Conservation (phyloP, 2,888 invertebrate genomes). For the Serrognathus titanus region DNA sequence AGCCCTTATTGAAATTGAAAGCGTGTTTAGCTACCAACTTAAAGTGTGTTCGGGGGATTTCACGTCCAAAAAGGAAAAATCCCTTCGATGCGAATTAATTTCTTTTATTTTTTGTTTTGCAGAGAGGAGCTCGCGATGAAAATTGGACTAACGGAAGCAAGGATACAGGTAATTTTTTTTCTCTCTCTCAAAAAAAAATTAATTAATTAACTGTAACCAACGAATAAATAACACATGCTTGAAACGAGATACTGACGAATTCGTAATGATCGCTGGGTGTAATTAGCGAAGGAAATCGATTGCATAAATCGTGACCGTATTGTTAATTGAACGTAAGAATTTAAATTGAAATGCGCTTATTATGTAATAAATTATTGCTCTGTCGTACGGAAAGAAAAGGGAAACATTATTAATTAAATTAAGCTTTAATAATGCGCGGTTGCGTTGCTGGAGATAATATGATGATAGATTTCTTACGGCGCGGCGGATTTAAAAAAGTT, state of each 20-base stretch:
- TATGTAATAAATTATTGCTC: constrained; percentile 5
- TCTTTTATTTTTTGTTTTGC: constrained; percentile 51
- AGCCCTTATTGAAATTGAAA: constrained; percentile 14
- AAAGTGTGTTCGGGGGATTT: neutral
- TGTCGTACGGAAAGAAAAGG: neutral
- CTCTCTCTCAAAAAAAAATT: neutral
- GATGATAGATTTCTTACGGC: neutral
- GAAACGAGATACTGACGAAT: neutral
- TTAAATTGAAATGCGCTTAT: constrained; percentile 7
- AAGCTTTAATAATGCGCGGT: neutral
- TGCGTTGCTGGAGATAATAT: neutral
- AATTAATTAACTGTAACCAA: neutral
- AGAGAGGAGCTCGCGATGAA: constrained; percentile 94
- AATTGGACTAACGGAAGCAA: constrained; percentile 89
- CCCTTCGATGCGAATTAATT: neutral
- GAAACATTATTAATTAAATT: neutral
- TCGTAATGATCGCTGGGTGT: neutral
- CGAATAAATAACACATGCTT: neutral
- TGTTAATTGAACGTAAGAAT: constrained; percentile 1
- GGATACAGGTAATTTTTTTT: constrained; percentile 76
- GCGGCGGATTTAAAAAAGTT: too few relatives aligned
- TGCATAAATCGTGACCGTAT: constrained; percentile 1
- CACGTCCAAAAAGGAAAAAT: neutral
- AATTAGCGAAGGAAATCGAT: neutral
- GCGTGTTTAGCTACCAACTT: constrained; percentile 15